Conservation (phyloP, 1,140 invertebrate species). For the Cydia fagiglandana region DNA sequence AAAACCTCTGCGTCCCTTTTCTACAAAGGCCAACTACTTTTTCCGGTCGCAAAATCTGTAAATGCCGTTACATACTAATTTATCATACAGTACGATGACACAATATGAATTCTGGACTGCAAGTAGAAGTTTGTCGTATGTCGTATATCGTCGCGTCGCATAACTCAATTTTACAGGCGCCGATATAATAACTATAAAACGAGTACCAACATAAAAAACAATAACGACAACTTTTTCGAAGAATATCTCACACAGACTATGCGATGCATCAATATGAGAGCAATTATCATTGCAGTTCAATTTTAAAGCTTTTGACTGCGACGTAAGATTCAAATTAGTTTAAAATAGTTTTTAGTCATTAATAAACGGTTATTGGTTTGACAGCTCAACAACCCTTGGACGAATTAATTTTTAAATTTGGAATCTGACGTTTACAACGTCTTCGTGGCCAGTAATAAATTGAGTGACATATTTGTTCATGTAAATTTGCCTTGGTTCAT, state of each 20-base stretch:
- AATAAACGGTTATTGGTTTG: conserved; percentile 27
- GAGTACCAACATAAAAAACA: conserved; percentile 22
- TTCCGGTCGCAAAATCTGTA: background rate
- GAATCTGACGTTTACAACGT: conserved; percentile 21
- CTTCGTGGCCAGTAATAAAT: conserved; percentile 30
- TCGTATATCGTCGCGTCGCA: conserved; percentile 33
- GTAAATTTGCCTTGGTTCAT: background rate
- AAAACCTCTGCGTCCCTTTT: too few relatives aligned
- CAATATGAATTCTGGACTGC: background rate
- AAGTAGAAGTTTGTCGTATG: background rate
- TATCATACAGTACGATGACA: background rate
- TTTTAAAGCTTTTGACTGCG: background rate
- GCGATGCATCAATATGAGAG: conserved; percentile 24
- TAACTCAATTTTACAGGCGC: conserved; percentile 47
- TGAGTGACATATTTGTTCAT: conserved; percentile 25
- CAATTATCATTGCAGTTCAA: background rate
- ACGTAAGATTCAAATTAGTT: background rate
- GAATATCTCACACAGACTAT: conserved; percentile 34
- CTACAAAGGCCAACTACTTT: background rate
- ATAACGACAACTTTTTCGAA: conserved; percentile 36
- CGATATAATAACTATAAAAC: conserved; percentile 41
- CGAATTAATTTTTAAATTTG: conserved; percentile 30
- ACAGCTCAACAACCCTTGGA: conserved; percentile 31
- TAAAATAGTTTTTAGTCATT: background rate
- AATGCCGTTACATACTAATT: background rate